A percentile compares a stretch with the other conserved stretches of the same genome.
These are phyloP conservation scores for Eristalinus aeneus DNA, from an alignment of 2,888 invertebrate species.

Conservation along the genomic window DNA sequence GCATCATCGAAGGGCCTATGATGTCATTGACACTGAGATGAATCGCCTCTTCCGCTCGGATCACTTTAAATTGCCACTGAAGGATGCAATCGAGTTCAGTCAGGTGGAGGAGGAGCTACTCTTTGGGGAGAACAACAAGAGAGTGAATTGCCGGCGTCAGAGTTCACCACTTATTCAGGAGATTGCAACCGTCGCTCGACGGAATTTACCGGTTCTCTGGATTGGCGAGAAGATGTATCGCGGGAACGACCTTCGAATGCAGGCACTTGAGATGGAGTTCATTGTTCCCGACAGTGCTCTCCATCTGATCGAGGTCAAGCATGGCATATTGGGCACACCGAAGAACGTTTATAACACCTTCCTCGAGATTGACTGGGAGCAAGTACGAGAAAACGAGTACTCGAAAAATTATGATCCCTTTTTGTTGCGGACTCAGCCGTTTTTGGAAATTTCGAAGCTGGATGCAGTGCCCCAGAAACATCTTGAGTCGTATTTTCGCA, in stretches of 20 bases:
- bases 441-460: conserved; percentile 74
- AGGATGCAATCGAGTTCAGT: conserved; percentile 73
- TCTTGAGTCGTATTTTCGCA: conserved; percentile 74
- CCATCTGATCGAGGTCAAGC: conserved; percentile 76
- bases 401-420: conserved; percentile 76
- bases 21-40: conserved; percentile 77
- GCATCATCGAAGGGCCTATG: conserved; percentile 76
- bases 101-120: conserved; percentile 75
- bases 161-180: conserved; percentile 78
- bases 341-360: conserved; percentile 77
- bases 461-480: conserved; percentile 71
- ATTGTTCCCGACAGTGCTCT: conserved; percentile 77
- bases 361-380: conserved; percentile 75
- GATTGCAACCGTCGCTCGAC: conserved; percentile 72
- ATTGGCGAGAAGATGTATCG: conserved; percentile 78
- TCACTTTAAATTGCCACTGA: conserved; percentile 75
- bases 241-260: conserved; percentile 76
- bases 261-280: conserved; percentile 77
- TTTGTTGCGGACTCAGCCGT: conserved; percentile 76
- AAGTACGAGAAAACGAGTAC: conserved; percentile 74
- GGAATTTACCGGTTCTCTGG: conserved; percentile 78
- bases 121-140: conserved; percentile 76
- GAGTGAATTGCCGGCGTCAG: conserved; percentile 77
- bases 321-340: conserved; percentile 79
- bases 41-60: conserved; percentile 78